phyloP scores from a whole-genome alignment of 2,113 vertebrate species.

The Chauna torquata region DNA sequence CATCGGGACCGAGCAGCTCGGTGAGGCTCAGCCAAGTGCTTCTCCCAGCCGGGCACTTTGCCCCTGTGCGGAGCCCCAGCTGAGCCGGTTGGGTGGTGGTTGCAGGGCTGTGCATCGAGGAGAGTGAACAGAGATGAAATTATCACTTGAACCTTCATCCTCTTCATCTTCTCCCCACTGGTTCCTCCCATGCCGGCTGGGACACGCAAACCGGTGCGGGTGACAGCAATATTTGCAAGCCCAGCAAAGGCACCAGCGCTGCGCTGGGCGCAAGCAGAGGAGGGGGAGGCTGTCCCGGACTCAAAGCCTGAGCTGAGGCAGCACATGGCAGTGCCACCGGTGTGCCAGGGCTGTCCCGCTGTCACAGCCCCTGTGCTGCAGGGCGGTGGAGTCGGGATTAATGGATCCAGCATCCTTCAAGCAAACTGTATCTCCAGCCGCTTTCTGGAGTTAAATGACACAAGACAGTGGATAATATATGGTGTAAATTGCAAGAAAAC shows the following conservation, averaged over 20 bases:
- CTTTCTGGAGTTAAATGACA: conserved; percentile 68
- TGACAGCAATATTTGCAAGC: not conserved
- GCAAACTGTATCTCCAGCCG: conserved; percentile 37
- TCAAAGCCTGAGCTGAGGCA: too few species aligned
- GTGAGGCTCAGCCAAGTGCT: not conserved
- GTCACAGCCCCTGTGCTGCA: not conserved
- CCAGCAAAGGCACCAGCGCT: not conserved
- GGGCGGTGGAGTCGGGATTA: conserved; percentile 41
- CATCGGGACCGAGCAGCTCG: not conserved
- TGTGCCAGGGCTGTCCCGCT: not conserved
- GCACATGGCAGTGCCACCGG: not conserved
- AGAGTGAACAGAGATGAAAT: not conserved
- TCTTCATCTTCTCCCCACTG: not conserved
- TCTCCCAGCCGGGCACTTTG: not conserved
- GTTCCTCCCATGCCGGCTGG: not conserved
- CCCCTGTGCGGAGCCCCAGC: not conserved
- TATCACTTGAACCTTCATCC: not conserved
- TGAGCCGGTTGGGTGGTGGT: too few species aligned
- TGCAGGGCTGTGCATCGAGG: not conserved
- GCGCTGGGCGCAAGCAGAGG: too few species aligned
- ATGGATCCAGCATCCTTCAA: conserved; percentile 55
- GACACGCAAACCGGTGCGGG: not conserved
- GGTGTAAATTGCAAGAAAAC: conserved; percentile 48
- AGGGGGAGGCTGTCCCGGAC: too few species aligned
- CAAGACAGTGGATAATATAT: conserved; percentile 62